phyloP scores from a whole-genome alignment of 2,888 invertebrate species.

The Agriopis aurantiaria region DNA sequence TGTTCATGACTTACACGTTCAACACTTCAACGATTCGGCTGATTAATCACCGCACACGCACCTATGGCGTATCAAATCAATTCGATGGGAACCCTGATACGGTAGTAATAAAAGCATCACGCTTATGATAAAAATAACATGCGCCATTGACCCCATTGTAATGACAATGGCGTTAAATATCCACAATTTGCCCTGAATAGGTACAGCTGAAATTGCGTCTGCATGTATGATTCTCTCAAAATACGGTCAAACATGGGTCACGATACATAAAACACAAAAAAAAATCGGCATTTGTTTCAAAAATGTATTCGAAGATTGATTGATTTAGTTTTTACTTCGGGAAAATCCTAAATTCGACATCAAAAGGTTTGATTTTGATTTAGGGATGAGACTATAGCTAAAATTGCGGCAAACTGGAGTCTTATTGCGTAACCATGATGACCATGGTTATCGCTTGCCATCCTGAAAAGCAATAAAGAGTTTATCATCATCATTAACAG shows the following conservation, averaged over 20 bases:
- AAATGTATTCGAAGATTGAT: no score
- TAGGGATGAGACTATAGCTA: no score
- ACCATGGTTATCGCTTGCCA: no score
- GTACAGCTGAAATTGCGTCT: slow-evolving; percentile 41
- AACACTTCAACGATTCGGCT: slow-evolving; percentile 14
- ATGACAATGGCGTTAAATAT: slow-evolving; percentile 62
- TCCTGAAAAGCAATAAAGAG: no score
- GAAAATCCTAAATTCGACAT: no score
- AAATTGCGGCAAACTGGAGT: no score
- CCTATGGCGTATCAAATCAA: slow-evolving; percentile 31
- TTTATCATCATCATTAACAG: no score
- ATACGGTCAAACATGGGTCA: slow-evolving; percentile 47
- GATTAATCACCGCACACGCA: slow-evolving; percentile 11
- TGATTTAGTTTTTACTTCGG: no score
- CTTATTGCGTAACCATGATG: no score
- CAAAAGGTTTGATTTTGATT: no score
- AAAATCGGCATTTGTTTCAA: not conserved
- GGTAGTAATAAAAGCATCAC: slow-evolving; percentile 57
- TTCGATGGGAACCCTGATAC: slow-evolving; percentile 59
- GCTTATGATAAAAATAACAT: slow-evolving; percentile 60
- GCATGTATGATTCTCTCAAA: not conserved
- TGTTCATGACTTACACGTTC: no score
- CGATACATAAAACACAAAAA: not conserved
- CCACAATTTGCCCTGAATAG: slow-evolving; percentile 28
- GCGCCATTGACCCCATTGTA: slow-evolving; percentile 72